Base-by-base conservation (phyloP, 2,888 invertebrate genomes). In the Sesia bembeciformis region DNA sequence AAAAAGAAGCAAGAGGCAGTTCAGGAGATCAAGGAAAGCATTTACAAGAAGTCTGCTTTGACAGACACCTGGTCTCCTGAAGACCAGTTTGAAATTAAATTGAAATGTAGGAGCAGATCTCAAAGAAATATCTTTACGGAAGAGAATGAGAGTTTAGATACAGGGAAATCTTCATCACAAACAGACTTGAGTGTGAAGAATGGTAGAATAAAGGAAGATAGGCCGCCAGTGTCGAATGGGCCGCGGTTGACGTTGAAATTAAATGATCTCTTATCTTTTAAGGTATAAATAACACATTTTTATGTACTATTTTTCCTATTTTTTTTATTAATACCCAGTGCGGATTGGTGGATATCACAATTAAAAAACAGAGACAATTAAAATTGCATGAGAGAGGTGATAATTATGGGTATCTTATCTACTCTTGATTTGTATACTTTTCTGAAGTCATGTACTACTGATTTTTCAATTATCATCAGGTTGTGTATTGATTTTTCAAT, bases 1-100 rank as follows among this genome's bases (percentile, higher is more conserved):
- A 93, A 93, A 72, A 94, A 94, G 65, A 91, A 91, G 54, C 90
- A 91, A 49, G 90, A 93, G 39, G 93, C 94, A 4, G 93, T 92
- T 0, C 86, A 91, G 54, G 90, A 88, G 39, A 83, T 90, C 39
- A 90, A 90, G 54, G 86, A 87, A 59, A 76, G 79, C 40, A 90
- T 90, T 49, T 87, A 86, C 53, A 79, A 83, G 55, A 90, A 84
- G 58, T 89, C 88, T 0, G 86, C 90, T 0, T 63, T 90, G 39
- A 70, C 74, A 1, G 68, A 74, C 41, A 59, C 60, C 56, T 72
- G 74, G 65, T 60, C 73, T 0, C 61, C 68, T 0, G 76, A 78
- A 3, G 72, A 76, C 4, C 23, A 52, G n/a, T 64, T 67, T 52
- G 78, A 81, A 52, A 55, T 64, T 4, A 78, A 71, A 56, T 57